A percentile compares a stretch with the other conserved stretches of the same genome.
Evolutionary conservation across 2,113 vertebrate species (phyloP).

Genomic region (Protomyctophum bolini): DNA sequence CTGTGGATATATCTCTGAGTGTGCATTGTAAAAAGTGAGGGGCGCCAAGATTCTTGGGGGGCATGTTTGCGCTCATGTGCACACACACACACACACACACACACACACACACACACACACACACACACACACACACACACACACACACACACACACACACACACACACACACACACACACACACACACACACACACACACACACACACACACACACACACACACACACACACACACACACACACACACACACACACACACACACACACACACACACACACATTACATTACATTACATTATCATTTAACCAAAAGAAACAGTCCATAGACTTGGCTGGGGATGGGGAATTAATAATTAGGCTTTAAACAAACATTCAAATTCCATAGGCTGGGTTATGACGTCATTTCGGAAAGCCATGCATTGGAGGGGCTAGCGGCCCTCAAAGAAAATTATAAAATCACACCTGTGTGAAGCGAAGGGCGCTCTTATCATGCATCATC

Average conservation of each 20-base stretch:
- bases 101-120: conserved; percentile 12
- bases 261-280: neutral
- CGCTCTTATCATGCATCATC: no score
- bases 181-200: conserved; percentile 49
- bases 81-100: conserved; percentile 51
- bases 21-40: conserved; percentile 38
- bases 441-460: no score
- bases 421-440: no score
- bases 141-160: conserved; percentile 21
- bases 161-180: conserved; percentile 17
- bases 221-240: conserved; percentile 37
- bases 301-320: no score
- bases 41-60: conserved; percentile 16
- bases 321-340: no score
- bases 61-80: neutral
- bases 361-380: no score
- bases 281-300: neutral
- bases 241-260: conserved; percentile 44
- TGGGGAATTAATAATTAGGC: no score
- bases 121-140: conserved; percentile 22
- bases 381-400: no score
- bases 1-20: neutral
- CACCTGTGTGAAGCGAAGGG: no score
- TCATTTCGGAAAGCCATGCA: no score
- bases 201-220: neutral